phyloP scores from a whole-genome alignment of 2,888 invertebrate species.

The Gari tellinella region DNA sequence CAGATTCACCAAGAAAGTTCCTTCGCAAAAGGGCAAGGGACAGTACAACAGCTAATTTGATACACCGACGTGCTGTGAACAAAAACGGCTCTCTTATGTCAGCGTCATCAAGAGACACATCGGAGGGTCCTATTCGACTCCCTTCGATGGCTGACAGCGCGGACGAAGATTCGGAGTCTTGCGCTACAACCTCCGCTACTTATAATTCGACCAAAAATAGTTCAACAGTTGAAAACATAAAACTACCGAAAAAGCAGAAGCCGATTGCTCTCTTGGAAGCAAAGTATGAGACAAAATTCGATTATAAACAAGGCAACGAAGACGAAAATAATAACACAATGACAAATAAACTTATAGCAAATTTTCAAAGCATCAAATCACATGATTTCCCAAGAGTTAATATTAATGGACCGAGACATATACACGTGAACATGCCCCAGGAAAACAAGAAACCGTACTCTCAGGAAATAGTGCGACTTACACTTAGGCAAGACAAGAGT shows the following conservation, averaged over 20 bases:
- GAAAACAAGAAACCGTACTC: constrained; percentile 50
- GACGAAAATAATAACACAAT: not conserved
- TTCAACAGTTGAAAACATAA: constrained; percentile 16
- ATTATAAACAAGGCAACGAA: not conserved
- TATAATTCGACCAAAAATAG: constrained; percentile 51
- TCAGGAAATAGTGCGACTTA: constrained; percentile 67
- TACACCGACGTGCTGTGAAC: constrained; percentile 42
- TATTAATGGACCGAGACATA: constrained; percentile 39
- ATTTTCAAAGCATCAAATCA: too few relatives aligned
- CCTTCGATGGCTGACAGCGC: constrained; percentile 33
- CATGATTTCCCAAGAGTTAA: constrained; percentile 13
- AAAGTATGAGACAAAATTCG: constrained; percentile 6
- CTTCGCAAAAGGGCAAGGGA: constrained; percentile 26
- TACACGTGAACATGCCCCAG: constrained; percentile 58
- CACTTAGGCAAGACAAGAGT: constrained; percentile 70
- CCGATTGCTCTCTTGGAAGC: constrained; percentile 36
- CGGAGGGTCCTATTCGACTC: constrained; percentile 34
- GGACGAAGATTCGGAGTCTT: constrained; percentile 42
- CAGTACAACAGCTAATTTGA: constrained; percentile 45
- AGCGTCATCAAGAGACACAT: not conserved
- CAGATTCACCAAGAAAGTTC: constrained; percentile 21
- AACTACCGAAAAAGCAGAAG: constrained; percentile 51
- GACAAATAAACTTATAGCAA: too few relatives aligned
- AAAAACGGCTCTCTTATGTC: constrained; percentile 18
- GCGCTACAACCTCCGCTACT: constrained; percentile 59